Evolutionary conservation across 2,113 vertebrate genomes (phyloP), one percentile per base, ranked within the genome.

Genomic region (Puntigrus tetrazona): DNA sequence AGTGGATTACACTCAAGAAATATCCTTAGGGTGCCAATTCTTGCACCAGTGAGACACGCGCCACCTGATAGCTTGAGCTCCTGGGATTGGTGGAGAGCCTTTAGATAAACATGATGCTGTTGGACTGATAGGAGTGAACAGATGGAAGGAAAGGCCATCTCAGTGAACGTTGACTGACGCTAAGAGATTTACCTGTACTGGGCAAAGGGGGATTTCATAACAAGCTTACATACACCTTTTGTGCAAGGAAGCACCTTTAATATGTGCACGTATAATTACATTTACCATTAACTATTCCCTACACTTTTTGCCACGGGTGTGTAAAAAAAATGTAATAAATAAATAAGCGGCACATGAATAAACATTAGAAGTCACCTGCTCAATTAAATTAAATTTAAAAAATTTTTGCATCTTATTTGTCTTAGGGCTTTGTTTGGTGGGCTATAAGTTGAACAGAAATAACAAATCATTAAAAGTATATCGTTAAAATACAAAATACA

Each of bases 171-270:
- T 36, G 27, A 78, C 27, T 36, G 45, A 78, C 27, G 50, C 29
- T 78, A 78, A 78, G 27, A 36, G 75, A 78, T 57, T 78, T 72
- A 90, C 82, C 89, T 92, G 91, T 91, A 91, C 92, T 90, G 9
- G 2, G 18, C 50, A 38, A 91, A 89, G 22, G n/a, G 47, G 59
- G 41, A 16, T 85, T 69, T 55, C 45, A 6, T 41, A 81, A 74
- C 1, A 86, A 86, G 81, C 81, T 79, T 59, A 14, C 57, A 18
- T 36, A 45, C 63, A 77, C 27, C 36, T 75, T 75, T 50, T 75
- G 72, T 75, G 72, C 43, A 43, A 50, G 72, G 72, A 10, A 75
- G 7, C 25, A 20, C 43, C 43, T 75, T 43, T 43, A 72, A 7
- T 72, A 11, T 72, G 43, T 75, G 41, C 14, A 7, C 14, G 27